Evolutionary conservation across 2,888 invertebrate genomes (phyloP), one percentile per base, ranked within the genome.

Genomic region (Tetropium fuscum): DNA sequence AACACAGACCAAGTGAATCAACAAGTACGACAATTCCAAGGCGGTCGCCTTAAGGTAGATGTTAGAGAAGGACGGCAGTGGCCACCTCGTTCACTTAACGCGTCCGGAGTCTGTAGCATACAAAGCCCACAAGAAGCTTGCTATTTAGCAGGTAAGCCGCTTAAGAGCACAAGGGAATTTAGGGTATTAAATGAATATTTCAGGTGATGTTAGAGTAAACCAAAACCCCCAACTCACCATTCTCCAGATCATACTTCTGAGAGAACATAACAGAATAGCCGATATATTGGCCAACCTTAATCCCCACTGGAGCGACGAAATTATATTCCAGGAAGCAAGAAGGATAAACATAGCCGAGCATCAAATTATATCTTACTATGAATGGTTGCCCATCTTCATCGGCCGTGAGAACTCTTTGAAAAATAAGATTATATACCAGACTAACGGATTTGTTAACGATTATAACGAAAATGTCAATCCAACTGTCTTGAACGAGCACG

Each of bases 191-290:
- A 44, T 20, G 15, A 34, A 1, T 16, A 25, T 69, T 73, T 3
- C 74, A 90, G 90, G 90, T 74, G 91, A 91, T 68, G 80, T 83
- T 7, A 83, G 91, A 68, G 85, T 85, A 1, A 91, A 91, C 75
- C 90, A 91, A 76, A 90, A 89, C 71, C 87, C 90, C 0, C 90
- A 90, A 69, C 79, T 91, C 63, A 87, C 90, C 0, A 75, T 89
- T 0, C 82, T 91, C 0, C 91, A 92, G 63, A 83, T 89, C 3
- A 78, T 91, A 1, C 77, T 90, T n/a, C 78, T 90, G 47, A 83
- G 91, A 34, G 91, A 92, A 77, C 92, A 92, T 79, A 92, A 92
- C 80, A 85, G 91, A 32, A 80, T 92, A 3, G 90, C 91, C 0
- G 83, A 85, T 22, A 78, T 75, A 1, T 81, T 92, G 2, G 79